Evolutionary conservation across 2,797 vertebrate species (phyloP), one percentile per base, ranked within the genome.

Genomic region (Macropodus opercularis): DNA sequence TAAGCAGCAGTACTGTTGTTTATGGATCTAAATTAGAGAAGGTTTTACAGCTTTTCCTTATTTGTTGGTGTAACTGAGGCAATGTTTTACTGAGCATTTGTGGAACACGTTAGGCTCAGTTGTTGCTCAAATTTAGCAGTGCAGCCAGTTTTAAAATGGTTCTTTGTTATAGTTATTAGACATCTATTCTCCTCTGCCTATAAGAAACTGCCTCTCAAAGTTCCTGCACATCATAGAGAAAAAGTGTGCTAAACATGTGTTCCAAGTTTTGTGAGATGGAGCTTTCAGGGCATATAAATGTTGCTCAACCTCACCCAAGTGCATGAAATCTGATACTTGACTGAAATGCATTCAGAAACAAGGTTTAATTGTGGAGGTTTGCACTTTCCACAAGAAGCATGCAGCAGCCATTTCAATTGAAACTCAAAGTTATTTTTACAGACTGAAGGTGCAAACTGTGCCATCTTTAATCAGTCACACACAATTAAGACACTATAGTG

Each of bases 281-380:
- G 43, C 27, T 46, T 71, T 50, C 23, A 17, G 23, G 64, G 58
- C 63, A 34, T 69, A 41, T 46, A 73, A 79, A 67, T 34, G 21
- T 63, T 52, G 32, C 31, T 70, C 55, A 72, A 19, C 31, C 52
- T 32, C 29, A 40, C 59, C 66, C 34, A 2, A 71, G 57, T 29
- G 42, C 61, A 50, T 50, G 54, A 72, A 81, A 85, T 57, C 36
- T 75, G 54, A 81, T 51, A 11, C 58, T 43, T 47, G 21, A 67
- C 38, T 73, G 53, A 75, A 77, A 72, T 48, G 52, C 40, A 39
- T 76, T 65, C 17, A 50, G 64, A 62, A 49, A 67, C 59, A 6
- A 43, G 17, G 15, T 62, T 69, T 36, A 36, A 17, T 36, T 36
- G 35, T 36, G 35, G 35, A 36, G 35, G 35, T 17, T 36, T 9